Percentiles rank a stretch among this genome's conserved stretches.
Evolutionary conservation across 2,888 invertebrate genomes (phyloP).

Genomic region (Chalcis sispes): DNA sequence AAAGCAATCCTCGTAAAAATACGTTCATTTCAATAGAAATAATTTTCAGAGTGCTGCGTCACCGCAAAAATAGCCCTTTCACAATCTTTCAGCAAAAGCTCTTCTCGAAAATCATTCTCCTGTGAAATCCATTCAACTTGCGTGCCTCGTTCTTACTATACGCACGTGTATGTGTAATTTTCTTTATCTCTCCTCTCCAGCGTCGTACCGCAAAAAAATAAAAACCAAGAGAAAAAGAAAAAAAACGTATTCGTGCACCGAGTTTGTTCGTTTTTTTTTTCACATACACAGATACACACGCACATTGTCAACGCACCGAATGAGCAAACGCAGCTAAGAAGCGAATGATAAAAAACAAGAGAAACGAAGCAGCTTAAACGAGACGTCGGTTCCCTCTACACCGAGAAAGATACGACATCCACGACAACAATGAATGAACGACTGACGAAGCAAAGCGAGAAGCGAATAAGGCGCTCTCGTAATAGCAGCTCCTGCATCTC

Average conservation of each 20-base stretch:
- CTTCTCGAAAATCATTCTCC: constrained; percentile 22
- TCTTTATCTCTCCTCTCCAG: not conserved
- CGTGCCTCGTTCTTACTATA: too few species aligned
- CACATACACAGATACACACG: too few species aligned
- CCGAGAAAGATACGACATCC: not conserved
- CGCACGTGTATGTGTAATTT: not conserved
- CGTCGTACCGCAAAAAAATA: not conserved
- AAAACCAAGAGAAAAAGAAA: not conserved
- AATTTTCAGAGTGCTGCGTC: constrained; percentile 13
- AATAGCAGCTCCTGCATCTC: not conserved
- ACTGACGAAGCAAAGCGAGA: not conserved
- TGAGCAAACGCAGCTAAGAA: not conserved
- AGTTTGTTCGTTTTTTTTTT: too few species aligned
- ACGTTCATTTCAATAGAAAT: constrained; percentile 30
- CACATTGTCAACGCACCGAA: not conserved
- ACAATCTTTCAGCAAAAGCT: not conserved
- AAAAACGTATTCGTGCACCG: not conserved
- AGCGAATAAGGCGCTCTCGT: not conserved
- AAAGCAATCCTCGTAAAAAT: not conserved
- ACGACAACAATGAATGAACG: not conserved
- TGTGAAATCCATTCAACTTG: constrained; percentile 40
- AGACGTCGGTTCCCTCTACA: not conserved
- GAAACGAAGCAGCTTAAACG: constrained; percentile 19
- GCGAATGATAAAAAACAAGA: not conserved
- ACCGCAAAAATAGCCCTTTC: constrained; percentile 32